These are phyloP conservation scores for Drosophila borborema DNA, from an alignment of 2,888 invertebrate genomes.

Conservation along the genomic window DNA sequence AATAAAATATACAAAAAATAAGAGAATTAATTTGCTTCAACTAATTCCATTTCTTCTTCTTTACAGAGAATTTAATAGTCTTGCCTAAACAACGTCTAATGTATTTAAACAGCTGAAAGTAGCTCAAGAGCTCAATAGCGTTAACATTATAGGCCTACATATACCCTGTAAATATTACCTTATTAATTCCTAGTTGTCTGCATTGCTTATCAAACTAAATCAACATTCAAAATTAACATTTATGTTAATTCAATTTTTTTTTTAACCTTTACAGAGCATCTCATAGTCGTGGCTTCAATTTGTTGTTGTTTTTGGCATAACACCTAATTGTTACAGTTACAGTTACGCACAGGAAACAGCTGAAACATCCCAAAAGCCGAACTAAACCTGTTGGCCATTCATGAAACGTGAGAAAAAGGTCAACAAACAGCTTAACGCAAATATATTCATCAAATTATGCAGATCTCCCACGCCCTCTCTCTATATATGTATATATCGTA, in stretches of 20 bases:
- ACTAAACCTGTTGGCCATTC: conserved; percentile 61
- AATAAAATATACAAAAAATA: no score
- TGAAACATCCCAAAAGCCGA: background rate
- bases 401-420: conserved; percentile 68
- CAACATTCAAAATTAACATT: no score
- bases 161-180: background rate
- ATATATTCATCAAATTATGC: conserved; percentile 27
- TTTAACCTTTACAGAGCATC: background rate
- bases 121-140: no score
- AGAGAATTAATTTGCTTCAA: no score
- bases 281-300: background rate
- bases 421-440: conserved; percentile 62
- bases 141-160: background rate
- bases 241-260: no score
- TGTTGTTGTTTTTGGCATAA: background rate
- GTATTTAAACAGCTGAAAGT: no score
- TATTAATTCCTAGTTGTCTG: no score
- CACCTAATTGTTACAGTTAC: conserved; percentile 25
- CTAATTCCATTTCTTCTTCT: no score
- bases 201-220: no score
- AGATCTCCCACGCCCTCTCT: background rate
- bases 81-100: no score
- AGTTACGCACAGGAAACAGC: conserved; percentile 48
- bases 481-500: background rate
- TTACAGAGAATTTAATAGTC: no score